These are phyloP conservation scores for Pyrochroa serraticornis DNA, from an alignment of 2,888 invertebrate genomes.

Conservation along the genomic window DNA sequence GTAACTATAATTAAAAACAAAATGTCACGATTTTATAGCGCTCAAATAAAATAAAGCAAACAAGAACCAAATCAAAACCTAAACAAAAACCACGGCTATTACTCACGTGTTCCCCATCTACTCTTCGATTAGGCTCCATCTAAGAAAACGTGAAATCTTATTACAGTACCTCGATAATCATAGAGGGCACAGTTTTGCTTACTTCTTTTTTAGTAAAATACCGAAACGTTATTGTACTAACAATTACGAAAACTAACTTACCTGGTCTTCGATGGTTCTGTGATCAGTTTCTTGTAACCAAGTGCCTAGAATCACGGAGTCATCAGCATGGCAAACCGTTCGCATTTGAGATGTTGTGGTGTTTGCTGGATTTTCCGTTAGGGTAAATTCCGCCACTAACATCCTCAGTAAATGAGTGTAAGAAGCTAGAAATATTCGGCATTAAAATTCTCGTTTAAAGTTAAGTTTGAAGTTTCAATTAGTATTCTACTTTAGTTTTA, in stretches of 20 bases:
- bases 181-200: constrained; percentile 18
- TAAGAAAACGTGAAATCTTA: constrained; percentile 55
- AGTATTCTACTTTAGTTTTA: no score
- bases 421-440: constrained; percentile 60
- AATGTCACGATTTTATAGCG: constrained; percentile 8
- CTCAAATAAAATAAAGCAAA: constrained; percentile 32
- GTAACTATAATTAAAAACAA: constrained; percentile 66
- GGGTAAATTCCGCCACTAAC: constrained; percentile 92
- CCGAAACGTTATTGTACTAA: not conserved
- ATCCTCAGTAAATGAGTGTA: constrained; percentile 89
- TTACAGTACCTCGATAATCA: constrained; percentile 21
- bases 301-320: constrained; percentile 90
- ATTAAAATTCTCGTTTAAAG: not conserved
- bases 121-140: constrained; percentile 85
- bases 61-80: constrained; percentile 34
- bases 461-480: no score
- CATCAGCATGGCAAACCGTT: constrained; percentile 85
- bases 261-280: constrained; percentile 96
- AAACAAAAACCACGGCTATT: constrained; percentile 40
- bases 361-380: constrained; percentile 91
- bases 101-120: constrained; percentile 84
- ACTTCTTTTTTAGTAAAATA: not conserved
- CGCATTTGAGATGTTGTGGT: constrained; percentile 85
- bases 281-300: constrained; percentile 98
- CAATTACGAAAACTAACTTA: constrained; percentile 54